These are phyloP conservation scores for Leptodirus hochenwartii DNA, from an alignment of 2,888 invertebrate species.

Conservation along the genomic window DNA sequence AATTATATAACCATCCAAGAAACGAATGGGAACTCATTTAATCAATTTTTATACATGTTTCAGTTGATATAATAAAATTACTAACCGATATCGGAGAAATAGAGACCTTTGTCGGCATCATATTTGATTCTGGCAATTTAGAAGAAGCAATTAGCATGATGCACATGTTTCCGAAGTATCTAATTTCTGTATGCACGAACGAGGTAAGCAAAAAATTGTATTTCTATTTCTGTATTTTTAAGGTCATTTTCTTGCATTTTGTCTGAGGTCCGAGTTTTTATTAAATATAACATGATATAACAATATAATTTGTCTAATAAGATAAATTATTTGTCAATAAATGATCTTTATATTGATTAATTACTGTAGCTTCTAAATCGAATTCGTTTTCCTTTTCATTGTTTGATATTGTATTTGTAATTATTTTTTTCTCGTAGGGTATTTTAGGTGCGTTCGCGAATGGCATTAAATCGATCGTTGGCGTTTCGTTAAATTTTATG, in stretches of 20 bases:
- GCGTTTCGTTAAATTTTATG: constrained; percentile 42
- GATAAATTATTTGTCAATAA: too few relatives aligned
- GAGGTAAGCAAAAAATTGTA: constrained; percentile 16
- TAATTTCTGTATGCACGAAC: constrained; percentile 23
- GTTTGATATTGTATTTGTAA: too few relatives aligned
- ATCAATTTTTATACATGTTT: constrained; percentile 11
- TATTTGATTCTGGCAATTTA: constrained; percentile 21
- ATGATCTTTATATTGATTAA: too few relatives aligned
- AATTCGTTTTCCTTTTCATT: too few relatives aligned
- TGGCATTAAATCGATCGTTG: constrained; percentile 48
- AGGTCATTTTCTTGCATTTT: too few relatives aligned
- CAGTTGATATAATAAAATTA: constrained; percentile 23
- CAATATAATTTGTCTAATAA: too few relatives aligned
- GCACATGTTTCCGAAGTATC: constrained; percentile 21
- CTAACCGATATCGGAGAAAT: constrained; percentile 24
- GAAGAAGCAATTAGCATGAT: constrained; percentile 20
- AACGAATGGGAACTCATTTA: too few relatives aligned
- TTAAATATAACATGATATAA: too few relatives aligned
- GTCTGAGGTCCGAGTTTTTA: not conserved
- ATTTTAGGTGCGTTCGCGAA: constrained; percentile 40
- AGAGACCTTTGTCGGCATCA: constrained; percentile 24
- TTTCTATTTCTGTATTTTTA: not conserved
- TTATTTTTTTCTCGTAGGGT: constrained; percentile 32
- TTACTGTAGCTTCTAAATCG: too few relatives aligned
- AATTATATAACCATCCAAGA: too few relatives aligned